phyloP scores from a whole-genome alignment of 2,113 vertebrate genomes.

The Podilymbus podiceps region DNA sequence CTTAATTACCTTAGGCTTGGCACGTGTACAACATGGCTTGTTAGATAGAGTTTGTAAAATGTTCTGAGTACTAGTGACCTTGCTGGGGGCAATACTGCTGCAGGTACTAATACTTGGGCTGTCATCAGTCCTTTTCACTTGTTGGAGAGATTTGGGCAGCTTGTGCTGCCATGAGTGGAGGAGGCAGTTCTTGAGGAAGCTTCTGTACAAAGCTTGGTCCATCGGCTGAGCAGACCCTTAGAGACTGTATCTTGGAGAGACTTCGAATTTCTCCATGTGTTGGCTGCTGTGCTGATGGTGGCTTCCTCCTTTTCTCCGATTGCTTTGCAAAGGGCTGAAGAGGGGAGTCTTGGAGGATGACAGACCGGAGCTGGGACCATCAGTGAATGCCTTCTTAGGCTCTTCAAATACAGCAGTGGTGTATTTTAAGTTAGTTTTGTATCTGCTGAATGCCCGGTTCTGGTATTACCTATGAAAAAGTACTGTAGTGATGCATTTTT shows the following conservation, averaged over 20 bases:
- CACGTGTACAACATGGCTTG: background rate
- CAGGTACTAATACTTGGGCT: background rate
- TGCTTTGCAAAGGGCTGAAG: background rate
- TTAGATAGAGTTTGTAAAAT: background rate
- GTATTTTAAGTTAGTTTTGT: background rate
- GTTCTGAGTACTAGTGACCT: background rate
- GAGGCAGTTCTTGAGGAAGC: background rate
- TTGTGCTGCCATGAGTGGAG: background rate
- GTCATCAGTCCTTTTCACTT: background rate
- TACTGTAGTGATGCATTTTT: background rate
- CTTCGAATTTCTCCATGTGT: background rate
- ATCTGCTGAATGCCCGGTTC: background rate
- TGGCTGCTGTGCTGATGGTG: background rate
- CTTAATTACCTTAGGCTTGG: background rate
- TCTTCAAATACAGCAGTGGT: background rate
- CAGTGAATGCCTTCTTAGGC: background rate
- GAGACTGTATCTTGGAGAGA: background rate
- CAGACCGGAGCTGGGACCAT: background rate
- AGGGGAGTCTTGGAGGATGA: background rate
- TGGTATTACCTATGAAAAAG: background rate
- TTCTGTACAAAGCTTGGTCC: background rate
- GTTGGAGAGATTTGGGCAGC: background rate
- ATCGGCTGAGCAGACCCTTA: background rate
- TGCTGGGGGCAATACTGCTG: background rate
- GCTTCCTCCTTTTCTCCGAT: background rate